Percentiles rank a stretch among this genome's conserved stretches.
phyloP scores from a whole-genome alignment of 2,113 vertebrate genomes.

The Xenus cinereus region DNA sequence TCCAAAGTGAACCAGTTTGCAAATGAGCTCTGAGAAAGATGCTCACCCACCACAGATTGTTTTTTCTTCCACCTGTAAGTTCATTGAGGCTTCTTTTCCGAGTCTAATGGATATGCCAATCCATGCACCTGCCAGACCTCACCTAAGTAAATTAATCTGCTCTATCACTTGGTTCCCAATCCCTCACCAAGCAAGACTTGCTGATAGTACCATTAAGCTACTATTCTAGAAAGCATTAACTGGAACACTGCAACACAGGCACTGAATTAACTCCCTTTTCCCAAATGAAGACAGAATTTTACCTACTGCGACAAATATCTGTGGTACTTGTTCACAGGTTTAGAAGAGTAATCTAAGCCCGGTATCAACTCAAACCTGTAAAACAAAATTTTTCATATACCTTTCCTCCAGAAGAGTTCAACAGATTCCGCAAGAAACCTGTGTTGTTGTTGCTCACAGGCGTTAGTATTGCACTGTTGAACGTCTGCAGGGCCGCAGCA shows the following conservation, averaged over 20 bases:
- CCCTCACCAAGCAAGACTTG: neutral
- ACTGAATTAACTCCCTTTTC: neutral
- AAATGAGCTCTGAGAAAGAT: rapidly evolving
- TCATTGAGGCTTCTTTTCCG: neutral
- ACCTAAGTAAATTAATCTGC: neutral
- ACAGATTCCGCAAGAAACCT: slow-evolving; percentile 76
- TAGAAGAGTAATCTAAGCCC: neutral
- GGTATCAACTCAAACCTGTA: neutral
- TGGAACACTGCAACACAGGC: neutral
- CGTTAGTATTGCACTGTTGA: slow-evolving; percentile 78
- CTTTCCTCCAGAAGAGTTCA: slow-evolving; percentile 77
- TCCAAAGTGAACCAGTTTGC: neutral
- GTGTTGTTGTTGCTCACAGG: slow-evolving; percentile 80
- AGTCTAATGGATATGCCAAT: neutral
- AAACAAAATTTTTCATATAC: slow-evolving; percentile 14
- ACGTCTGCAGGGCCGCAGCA: slow-evolving; percentile 75
- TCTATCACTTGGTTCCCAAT: neutral
- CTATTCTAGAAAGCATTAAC: neutral
- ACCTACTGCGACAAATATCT: neutral
- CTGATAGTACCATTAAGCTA: neutral
- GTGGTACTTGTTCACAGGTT: neutral
- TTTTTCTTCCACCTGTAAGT: neutral
- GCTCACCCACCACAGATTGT: neutral
- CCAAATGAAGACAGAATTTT: neutral
- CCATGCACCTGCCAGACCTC: neutral